Evolutionary conservation across 2,888 invertebrate genomes (phyloP).

Genomic region (Hedya salicella): DNA sequence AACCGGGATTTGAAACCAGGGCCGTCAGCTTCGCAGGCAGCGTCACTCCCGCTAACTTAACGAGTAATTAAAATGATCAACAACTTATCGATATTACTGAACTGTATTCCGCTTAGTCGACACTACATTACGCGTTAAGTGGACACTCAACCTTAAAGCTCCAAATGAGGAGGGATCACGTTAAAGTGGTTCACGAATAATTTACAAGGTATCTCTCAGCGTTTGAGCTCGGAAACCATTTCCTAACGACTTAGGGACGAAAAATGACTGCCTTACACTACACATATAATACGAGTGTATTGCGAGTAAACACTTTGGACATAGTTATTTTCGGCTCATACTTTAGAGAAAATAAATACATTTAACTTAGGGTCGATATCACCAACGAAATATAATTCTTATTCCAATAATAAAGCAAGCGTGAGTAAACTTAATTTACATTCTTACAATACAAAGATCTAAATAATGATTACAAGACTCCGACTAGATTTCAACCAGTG

Average conservation of each 20-base stretch:
- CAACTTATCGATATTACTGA: neutral
- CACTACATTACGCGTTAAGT: conserved; percentile 28
- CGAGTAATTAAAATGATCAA: too few relatives aligned
- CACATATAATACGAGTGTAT: neutral
- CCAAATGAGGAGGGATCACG: conserved; percentile 24
- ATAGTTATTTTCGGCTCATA: neutral
- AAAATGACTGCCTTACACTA: conserved; percentile 3
- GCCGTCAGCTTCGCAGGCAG: too few relatives aligned
- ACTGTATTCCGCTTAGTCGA: conserved; percentile 10
- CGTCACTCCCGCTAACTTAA: too few relatives aligned
- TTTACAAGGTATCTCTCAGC: conserved; percentile 11
- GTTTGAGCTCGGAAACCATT: conserved; percentile 14
- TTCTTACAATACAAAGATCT: too few relatives aligned
- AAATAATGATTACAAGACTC: too few relatives aligned
- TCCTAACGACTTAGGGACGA: neutral
- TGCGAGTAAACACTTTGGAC: neutral
- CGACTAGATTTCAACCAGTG: too few relatives aligned
- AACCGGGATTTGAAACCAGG: too few relatives aligned
- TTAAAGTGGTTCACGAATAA: conserved; percentile 27
- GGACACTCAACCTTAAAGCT: conserved; percentile 32
- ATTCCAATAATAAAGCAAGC: too few relatives aligned
- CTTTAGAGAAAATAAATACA: neutral
- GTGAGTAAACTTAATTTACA: too few relatives aligned
- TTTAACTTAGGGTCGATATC: too few relatives aligned
- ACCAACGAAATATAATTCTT: too few relatives aligned